phyloP scores from a whole-genome alignment of 2,888 invertebrate species.

The Hyposoter didymator region DNA sequence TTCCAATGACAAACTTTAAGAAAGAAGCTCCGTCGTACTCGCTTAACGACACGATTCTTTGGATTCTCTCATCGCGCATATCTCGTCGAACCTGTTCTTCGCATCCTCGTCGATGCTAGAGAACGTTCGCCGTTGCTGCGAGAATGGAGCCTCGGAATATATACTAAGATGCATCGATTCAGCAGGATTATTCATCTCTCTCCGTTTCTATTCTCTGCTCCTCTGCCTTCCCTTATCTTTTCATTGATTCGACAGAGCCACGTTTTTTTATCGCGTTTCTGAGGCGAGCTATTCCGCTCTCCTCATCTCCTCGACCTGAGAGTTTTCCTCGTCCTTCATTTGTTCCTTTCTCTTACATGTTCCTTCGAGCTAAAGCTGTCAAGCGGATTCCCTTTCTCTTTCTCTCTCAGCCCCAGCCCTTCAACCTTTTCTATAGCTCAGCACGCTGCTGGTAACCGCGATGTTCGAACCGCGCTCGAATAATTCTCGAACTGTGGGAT shows the following conservation, averaged over 20 bases:
- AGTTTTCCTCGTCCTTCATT: slow-evolving; percentile 30
- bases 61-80: background rate
- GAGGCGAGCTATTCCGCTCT: slow-evolving; percentile 30
- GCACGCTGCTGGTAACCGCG: slow-evolving; percentile 57
- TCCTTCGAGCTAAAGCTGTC: slow-evolving; percentile 57
- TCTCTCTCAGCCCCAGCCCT: slow-evolving; percentile 37
- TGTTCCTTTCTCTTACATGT: slow-evolving; percentile 54
- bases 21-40: slow-evolving; percentile 38
- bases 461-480: slow-evolving; percentile 68
- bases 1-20: slow-evolving; percentile 61
- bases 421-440: background rate
- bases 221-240: slow-evolving; percentile 11
- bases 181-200: slow-evolving; percentile 22
- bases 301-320: slow-evolving; percentile 10
- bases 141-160: slow-evolving; percentile 21
- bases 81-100: slow-evolving; percentile 28
- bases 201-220: slow-evolving; percentile 36
- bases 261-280: slow-evolving; percentile 34
- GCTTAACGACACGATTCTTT: slow-evolving; percentile 51
- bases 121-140: slow-evolving; percentile 1
- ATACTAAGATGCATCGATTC: slow-evolving; percentile 40
- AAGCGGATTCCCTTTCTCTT: slow-evolving; percentile 37
- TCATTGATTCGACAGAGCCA: slow-evolving; percentile 7
- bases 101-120: slow-evolving; percentile 6
- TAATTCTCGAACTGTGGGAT: slow-evolving; percentile 77